Evolutionary conservation across 2,888 invertebrate genomes (phyloP).

Genomic region (Diarsia mendica): DNA sequence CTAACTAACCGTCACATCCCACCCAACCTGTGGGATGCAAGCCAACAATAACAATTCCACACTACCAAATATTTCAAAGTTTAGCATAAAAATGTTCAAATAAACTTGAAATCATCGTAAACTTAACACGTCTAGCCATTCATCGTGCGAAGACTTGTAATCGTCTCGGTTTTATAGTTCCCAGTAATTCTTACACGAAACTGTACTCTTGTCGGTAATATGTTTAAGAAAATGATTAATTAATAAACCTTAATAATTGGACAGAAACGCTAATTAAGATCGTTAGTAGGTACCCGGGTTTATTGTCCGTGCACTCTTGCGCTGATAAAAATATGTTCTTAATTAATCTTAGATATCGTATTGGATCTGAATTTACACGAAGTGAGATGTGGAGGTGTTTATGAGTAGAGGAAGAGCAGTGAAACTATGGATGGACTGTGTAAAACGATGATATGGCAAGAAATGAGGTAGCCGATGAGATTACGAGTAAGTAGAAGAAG

Average conservation of each 20-base stretch:
- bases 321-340: slow-evolving; percentile 14
- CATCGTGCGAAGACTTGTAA: slow-evolving; percentile 37
- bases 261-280: slow-evolving; percentile 53
- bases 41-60: background rate
- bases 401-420: too few relatives aligned
- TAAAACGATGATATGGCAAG: too few relatives aligned
- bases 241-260: slow-evolving; percentile 54
- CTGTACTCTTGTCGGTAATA: slow-evolving; percentile 43
- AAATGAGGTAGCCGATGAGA: too few relatives aligned
- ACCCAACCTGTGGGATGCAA: background rate
- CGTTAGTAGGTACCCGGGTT: slow-evolving; percentile 32
- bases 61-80: background rate
- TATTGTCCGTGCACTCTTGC: slow-evolving; percentile 31
- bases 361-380: slow-evolving; percentile 10
- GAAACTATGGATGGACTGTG: too few relatives aligned
- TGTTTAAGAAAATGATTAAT: slow-evolving; percentile 61
- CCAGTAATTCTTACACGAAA: slow-evolving; percentile 26
- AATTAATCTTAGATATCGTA: slow-evolving; percentile 8
- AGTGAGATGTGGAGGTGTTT: background rate
- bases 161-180: slow-evolving; percentile 42
- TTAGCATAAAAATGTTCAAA: background rate
- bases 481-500: too few relatives aligned
- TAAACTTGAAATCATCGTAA: slow-evolving; percentile 27
- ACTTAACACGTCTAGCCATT: slow-evolving; percentile 14
- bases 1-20: too few relatives aligned